These are phyloP conservation scores for Mustela erminea DNA, from an alignment of 2,797 vertebrate genomes.

Conservation along the genomic window DNA sequence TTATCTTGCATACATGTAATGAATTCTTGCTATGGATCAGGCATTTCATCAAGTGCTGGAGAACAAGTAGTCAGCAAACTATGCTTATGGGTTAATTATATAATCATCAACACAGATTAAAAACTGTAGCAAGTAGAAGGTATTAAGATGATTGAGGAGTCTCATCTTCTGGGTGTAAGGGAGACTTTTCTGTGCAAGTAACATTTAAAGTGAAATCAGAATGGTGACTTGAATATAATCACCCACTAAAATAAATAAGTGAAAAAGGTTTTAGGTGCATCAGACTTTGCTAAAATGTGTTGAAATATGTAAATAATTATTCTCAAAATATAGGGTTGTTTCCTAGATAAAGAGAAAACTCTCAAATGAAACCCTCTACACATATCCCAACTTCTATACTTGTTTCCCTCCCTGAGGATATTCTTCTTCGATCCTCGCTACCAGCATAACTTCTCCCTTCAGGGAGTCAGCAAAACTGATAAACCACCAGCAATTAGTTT, in stretches of 20 bases:
- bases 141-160: background rate
- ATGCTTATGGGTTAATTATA: background rate
- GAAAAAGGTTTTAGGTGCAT: background rate
- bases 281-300: background rate
- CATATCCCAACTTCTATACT: background rate
- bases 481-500: background rate
- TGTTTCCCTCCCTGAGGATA: background rate
- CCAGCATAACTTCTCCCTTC: background rate
- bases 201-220: background rate
- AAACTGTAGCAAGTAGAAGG: background rate
- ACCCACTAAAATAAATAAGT: background rate
- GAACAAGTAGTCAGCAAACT: background rate
- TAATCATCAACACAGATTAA: background rate
- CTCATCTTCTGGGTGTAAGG: background rate
- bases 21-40: background rate
- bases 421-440: background rate
- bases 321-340: background rate
- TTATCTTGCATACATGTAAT: background rate
- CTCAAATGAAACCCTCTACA: background rate
- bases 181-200: background rate
- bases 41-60: background rate
- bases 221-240: background rate
- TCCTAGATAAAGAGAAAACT: background rate
- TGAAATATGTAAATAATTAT: background rate
- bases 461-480: background rate